A percentile compares a stretch with the other conserved stretches of the same genome.
Conservation (phyloP, 2,888 invertebrate species). For the Rotaria magnacalcarata region DNA sequence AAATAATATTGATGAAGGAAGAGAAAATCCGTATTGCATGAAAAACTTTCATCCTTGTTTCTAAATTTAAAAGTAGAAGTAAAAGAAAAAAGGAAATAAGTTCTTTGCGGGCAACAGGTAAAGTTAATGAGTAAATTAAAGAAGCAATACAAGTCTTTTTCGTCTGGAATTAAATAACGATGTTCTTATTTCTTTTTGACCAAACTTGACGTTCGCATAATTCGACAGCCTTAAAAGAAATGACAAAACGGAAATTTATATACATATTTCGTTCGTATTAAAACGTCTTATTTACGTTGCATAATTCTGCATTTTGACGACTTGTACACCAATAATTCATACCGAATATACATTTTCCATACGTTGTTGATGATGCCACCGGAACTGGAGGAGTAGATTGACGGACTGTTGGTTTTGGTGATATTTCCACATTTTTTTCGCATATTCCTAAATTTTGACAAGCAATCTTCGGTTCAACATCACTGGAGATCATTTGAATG, state of each 20-base stretch:
- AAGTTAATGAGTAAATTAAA: background rate
- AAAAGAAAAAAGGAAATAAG: background rate
- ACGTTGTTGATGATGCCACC: background rate
- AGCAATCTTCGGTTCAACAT: conserved; percentile 3
- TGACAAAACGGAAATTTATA: background rate
- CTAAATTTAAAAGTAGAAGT: background rate
- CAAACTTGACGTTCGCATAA: conserved; percentile 12
- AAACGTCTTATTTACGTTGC: background rate
- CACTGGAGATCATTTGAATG: conserved; percentile 11
- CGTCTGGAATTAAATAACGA: background rate
- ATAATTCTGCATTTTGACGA: conserved; percentile 21
- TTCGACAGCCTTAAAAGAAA: background rate
- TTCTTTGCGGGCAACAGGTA: background rate
- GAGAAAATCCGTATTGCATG: no score
- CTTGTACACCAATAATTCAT: conserved; percentile 35
- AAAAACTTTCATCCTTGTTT: no score
- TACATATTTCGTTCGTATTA: background rate
- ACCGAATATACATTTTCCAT: conserved; percentile 29
- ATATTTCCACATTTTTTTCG: background rate
- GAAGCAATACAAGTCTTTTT: background rate
- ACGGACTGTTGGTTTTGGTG: background rate
- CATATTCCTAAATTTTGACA: background rate
- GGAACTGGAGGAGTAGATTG: background rate
- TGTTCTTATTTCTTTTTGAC: conserved; percentile 13
- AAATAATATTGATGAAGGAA: background rate